Evolutionary conservation across 2,888 invertebrate genomes (phyloP), one percentile per base, ranked within the genome.

Genomic region (Panzeria rudis): DNA sequence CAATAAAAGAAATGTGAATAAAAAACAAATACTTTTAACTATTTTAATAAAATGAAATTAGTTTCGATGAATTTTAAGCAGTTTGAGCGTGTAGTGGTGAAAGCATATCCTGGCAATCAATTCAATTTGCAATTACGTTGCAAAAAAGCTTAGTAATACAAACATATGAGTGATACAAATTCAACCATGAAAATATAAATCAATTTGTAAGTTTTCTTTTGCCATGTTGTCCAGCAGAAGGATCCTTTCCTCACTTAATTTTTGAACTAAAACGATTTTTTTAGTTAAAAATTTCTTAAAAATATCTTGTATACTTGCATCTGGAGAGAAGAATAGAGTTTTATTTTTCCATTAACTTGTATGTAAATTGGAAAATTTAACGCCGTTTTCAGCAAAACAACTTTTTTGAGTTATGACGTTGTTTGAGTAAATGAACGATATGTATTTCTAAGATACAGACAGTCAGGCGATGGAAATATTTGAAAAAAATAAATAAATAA

Each of bases 41-140:
- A 41, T 66, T 80, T 84, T 47, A 80, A 76, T 68, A 72, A 78
- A 83, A 47, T 68, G 44, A 68, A 78, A 78, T 69, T 83, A 73
- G 41, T 71, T 72, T 80, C 54, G 72, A 72, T 44, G 47, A 71
- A 62, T 47, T 23, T n/a, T 47, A 68, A 66, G 9, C 20, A 68
- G n/a, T 64, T 66, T 32, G 41, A 29, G 44, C 29, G 29, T 44
- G 64, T 41, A 23, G 13, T 20, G 2, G 6, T 62, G 41, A 13
- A 61, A 32, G 29, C 15, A 56, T 56, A 35, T 59, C 32, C 17
- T 59, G 17, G 9, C 11, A 35, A 7, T 59, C 35, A 59, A 35
- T 59, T 59, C 32, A 4, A 35, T 35, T 35, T 59, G 17, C 4
- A 59, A 59, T 35, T 59, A 20, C 35, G 3, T 35, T 59, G 17